Conservation (phyloP, 2,113 vertebrate species). For the Stictonetta naevosa region DNA sequence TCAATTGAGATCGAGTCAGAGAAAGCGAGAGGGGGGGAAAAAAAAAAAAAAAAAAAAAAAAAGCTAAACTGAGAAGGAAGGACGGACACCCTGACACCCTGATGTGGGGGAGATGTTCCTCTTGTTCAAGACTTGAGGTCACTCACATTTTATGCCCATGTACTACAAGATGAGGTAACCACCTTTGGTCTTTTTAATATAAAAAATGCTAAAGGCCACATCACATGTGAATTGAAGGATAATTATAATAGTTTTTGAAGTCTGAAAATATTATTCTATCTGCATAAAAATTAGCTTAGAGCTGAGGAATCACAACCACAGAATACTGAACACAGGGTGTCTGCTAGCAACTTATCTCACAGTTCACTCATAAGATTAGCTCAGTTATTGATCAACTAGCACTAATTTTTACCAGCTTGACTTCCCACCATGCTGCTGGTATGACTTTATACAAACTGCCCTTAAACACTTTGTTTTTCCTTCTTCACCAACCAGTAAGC, state of each 20-base stretch:
- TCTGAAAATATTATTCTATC: not conserved
- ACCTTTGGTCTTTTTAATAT: not conserved
- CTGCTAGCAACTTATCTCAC: not conserved
- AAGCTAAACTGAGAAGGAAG: not conserved
- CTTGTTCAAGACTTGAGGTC: not conserved
- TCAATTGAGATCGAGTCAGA: not conserved
- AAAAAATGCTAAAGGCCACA: fast-evolving
- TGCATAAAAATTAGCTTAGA: not conserved
- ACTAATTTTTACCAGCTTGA: not conserved
- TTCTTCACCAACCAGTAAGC: not conserved
- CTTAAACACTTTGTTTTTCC: not conserved
- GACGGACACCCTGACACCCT: not conserved
- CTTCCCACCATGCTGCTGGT: not conserved
- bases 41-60: not conserved
- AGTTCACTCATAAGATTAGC: not conserved
- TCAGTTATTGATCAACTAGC: not conserved
- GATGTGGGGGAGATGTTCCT: not conserved
- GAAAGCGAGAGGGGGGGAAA: not conserved
- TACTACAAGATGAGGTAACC: not conserved
- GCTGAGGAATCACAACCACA: not conserved
- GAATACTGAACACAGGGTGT: not conserved
- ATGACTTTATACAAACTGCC: not conserved
- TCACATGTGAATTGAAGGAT: not conserved
- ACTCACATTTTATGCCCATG: not conserved
- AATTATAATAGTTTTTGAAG: not conserved